Percentiles rank a stretch among this genome's conserved stretches.
Evolutionary conservation across 2,888 invertebrate species (phyloP).

Genomic region (Chromoteleia sp.): DNA sequence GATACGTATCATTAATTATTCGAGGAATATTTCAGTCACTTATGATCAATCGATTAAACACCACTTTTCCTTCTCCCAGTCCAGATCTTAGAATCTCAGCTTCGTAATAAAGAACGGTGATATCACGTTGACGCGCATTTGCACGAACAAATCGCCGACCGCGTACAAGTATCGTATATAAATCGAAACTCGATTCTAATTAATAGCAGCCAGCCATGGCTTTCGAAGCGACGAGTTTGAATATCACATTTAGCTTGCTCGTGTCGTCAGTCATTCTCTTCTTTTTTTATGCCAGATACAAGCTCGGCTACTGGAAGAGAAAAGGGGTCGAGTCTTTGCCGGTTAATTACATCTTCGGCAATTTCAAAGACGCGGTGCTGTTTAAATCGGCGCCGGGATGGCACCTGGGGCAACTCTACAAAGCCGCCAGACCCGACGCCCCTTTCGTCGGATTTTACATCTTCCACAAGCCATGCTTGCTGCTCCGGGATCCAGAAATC

Average conservation of each 20-base stretch:
- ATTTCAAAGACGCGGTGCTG: slow-evolving; percentile 78
- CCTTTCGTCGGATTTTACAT: slow-evolving; percentile 85
- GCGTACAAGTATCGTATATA: slow-evolving; percentile 38
- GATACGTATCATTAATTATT: not conserved
- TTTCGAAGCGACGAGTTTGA: slow-evolving; percentile 16
- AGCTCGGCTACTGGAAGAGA: slow-evolving; percentile 79
- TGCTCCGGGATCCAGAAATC: slow-evolving; percentile 85
- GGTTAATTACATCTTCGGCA: slow-evolving; percentile 77
- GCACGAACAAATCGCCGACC: not conserved
- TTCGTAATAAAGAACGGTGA: slow-evolving; percentile 28
- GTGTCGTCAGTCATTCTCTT: slow-evolving; percentile 59
- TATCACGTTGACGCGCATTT: slow-evolving; percentile 36
- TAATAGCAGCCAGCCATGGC: slow-evolving; percentile 30
- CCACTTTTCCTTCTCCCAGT: slow-evolving; percentile 30
- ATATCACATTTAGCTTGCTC: slow-evolving; percentile 59
- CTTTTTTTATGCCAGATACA: slow-evolving; percentile 74
- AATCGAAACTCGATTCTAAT: slow-evolving; percentile 32
- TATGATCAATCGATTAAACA: slow-evolving; percentile 6
- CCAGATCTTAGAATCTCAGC: slow-evolving; percentile 21
- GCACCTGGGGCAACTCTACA: slow-evolving; percentile 77
- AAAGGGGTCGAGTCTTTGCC: slow-evolving; percentile 78
- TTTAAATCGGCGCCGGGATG: slow-evolving; percentile 79
- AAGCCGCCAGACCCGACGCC: slow-evolving; percentile 70
- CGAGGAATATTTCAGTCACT: not conserved
- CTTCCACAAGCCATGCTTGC: slow-evolving; percentile 85